Conservation (phyloP, 2,113 vertebrate genomes). For the Kryptolebias marmoratus region DNA sequence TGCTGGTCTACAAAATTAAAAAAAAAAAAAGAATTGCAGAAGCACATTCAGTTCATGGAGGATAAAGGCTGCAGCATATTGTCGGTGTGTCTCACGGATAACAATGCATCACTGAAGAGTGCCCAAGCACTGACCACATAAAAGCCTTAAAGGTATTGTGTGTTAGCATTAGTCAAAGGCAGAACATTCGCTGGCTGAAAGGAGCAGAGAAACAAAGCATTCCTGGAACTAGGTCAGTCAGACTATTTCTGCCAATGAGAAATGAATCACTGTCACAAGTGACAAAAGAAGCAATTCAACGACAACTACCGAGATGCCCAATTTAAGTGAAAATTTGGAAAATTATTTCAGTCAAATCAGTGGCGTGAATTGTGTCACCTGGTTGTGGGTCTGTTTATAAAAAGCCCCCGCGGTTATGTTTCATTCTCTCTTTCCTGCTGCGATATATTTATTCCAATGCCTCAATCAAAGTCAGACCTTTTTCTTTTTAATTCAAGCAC, state of each 20-base stretch:
- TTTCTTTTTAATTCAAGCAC: not conserved
- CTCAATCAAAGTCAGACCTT: slow-evolving; percentile 28
- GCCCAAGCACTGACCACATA: slow-evolving; percentile 10
- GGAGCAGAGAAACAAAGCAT: slow-evolving; percentile 61
- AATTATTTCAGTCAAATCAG: slow-evolving; percentile 28
- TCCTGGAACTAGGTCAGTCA: slow-evolving; percentile 59
- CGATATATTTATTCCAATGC: not conserved
- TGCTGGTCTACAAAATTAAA: not conserved
- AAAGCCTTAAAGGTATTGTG: slow-evolving; percentile 47
- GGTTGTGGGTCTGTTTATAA: not conserved
- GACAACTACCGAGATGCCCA: slow-evolving; percentile 22
- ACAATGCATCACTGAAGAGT: slow-evolving; percentile 30
- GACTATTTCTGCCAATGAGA: slow-evolving; percentile 28
- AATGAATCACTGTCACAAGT: slow-evolving; percentile 50
- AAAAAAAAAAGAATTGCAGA: not conserved
- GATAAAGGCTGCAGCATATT: slow-evolving; percentile 7
- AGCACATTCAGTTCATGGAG: slow-evolving; percentile 14
- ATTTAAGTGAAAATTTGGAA: slow-evolving; percentile 11
- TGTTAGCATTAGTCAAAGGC: slow-evolving; percentile 54
- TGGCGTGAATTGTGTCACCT: slow-evolving; percentile 11
- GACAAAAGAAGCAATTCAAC: slow-evolving; percentile 51
- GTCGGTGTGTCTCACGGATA: slow-evolving; percentile 23
- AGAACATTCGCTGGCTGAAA: slow-evolving; percentile 53
- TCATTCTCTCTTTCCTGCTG: slow-evolving; percentile 5
- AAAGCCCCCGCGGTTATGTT: slow-evolving; percentile 7